phyloP scores from a whole-genome alignment of 2,797 vertebrate species.

The Hirundo rustica region DNA sequence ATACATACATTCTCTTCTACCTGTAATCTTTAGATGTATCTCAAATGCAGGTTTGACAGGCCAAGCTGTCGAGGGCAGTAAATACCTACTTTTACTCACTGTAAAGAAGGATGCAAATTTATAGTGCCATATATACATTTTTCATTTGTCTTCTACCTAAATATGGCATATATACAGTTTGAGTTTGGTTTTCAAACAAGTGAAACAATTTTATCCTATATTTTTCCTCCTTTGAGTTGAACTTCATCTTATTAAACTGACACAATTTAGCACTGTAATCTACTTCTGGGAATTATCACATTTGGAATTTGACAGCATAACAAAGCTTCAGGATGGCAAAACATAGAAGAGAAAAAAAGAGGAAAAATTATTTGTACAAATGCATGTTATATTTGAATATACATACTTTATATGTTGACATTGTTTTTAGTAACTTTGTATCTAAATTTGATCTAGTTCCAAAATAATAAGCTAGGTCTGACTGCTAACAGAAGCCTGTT shows the following conservation, averaged over 20 bases:
- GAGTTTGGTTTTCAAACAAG: not conserved
- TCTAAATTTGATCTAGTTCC: not conserved
- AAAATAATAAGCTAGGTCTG: not conserved
- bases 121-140: not conserved
- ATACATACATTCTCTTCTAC: not conserved
- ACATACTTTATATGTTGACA: not conserved
- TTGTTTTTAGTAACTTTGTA: not conserved
- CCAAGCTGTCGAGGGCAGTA: not conserved
- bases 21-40: not conserved
- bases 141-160: not conserved
- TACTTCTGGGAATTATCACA: not conserved
- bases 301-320: not conserved
- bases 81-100: not conserved
- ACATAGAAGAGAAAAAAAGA: not conserved
- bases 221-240: not conserved
- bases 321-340: not conserved
- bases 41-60: not conserved
- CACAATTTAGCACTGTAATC: not conserved
- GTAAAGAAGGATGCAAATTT: not conserved
- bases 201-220: not conserved
- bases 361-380: not conserved
- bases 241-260: conserved; percentile 6
- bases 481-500: not conserved
- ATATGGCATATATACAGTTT: not conserved
- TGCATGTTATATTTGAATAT: not conserved